Base-by-base conservation (phyloP, 2,113 vertebrate species). In the Canis aureus region DNA sequence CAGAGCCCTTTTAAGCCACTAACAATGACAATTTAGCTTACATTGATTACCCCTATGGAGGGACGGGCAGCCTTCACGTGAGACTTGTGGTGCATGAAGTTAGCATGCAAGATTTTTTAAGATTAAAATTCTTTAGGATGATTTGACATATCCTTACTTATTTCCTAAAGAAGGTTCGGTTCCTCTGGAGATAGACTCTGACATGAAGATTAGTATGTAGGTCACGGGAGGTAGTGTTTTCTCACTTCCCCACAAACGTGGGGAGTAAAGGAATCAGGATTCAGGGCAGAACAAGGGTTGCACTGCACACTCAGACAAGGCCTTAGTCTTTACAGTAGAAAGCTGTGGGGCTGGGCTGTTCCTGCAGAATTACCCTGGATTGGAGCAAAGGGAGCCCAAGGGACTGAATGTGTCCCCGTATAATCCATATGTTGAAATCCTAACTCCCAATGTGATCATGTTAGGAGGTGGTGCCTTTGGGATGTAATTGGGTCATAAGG, bases 101-200 rank as follows among this genome's bases (percentile, higher is more conserved):
- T 76, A 87, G 15, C 69, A 38, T 62, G 83, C 12, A 84, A 2
- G 9, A 23, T 57, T 84, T 94, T 93, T 90, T 43, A 25, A 89
- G 88, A 85, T 25, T 43, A 23, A 80, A 88, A 82, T 60, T 11
- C 57, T n/a, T 86, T 83, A 35, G 25, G 38, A 85, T 94, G 81
- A 86, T 53, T 90, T 51, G 59, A 43, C 11, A 9, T 90, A 76
- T 91, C 90, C 43, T 85, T 87, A 90, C 16, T 84, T 80, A 53
- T 79, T 92, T 92, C 62, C 43, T 92, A 3, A 11, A 64, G 53
- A 94, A 89, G 69, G 35, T 95, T 76, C 89, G 71, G 11, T 64
- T 60, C 4, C 51, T 22, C 51, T 51, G 11, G 19, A 80, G 57
- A 64, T 5, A 92, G 51, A 73, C 32, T 74, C 35, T 88, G n/a